phyloP scores from a whole-genome alignment of 2,113 vertebrate genomes.

The Eulemur rufifrons region DNA sequence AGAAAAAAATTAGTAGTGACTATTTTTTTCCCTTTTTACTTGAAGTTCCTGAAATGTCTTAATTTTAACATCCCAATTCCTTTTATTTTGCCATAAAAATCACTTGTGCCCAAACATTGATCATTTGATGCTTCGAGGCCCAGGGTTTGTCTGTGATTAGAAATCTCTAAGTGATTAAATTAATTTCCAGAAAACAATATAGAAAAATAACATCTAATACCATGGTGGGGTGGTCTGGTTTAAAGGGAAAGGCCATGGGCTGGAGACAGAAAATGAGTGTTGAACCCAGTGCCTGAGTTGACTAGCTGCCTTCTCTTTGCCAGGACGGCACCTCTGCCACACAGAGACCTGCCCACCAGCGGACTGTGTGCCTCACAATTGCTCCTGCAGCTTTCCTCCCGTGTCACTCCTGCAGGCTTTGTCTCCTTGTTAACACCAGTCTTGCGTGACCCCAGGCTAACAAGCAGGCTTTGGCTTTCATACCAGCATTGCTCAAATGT shows the following conservation, averaged over 20 bases:
- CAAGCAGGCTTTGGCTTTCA: neutral
- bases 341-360: fast-evolving
- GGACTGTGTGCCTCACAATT: neutral
- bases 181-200: neutral
- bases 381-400: neutral
- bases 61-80: neutral
- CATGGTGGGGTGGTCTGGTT: too few species aligned
- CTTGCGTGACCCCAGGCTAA: neutral
- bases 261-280: neutral
- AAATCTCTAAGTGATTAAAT: neutral
- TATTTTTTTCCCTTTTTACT: neutral
- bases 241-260: neutral
- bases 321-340: neutral
- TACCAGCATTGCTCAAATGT: neutral
- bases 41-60: neutral
- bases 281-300: neutral
- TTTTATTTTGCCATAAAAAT: neutral
- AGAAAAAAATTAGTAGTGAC: neutral
- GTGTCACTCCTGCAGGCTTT: neutral
- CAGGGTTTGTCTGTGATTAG: neutral
- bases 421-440: neutral
- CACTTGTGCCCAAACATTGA: neutral
- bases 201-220: neutral
- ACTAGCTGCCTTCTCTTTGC: neutral
- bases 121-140: neutral